Base-by-base conservation (phyloP, 2,113 vertebrate species). In the Tricholaema leucomelas region DNA sequence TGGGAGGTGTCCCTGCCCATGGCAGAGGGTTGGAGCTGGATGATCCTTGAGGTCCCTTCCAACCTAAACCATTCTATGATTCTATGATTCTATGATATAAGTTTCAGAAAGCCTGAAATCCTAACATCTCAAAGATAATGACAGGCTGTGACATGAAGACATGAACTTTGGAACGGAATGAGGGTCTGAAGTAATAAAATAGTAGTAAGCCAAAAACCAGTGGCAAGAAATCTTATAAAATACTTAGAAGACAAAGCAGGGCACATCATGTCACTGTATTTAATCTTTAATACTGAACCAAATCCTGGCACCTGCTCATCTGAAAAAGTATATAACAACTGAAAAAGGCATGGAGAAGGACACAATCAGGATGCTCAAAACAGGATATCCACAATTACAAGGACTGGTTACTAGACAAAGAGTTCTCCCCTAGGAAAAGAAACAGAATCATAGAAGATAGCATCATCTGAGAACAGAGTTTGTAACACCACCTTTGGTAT, bases 261-360 rank as follows among this genome's bases (percentile, higher is more conserved):
- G 69, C 17, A 64, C 5, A 23, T 25, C 44, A 50, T 6, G 2
- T 9, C 61, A 71, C 48, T 71, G 12, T 24, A 30, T 30, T 87
- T 87, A 84, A 76, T 38, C 30, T 19, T 56, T 78, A 67, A 60
- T 19, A 48, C 17, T 17, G 16, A 20, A 78, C 9, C 46, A 8
- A 64, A 17, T 72, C 23, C 15, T 54, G 54, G 35, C 9, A 60
- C 42, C 54, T n/a, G 31, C 23, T 60, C 23, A 24, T 48, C 48
- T 86, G 52, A 4, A 4, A 33, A 79, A 63, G 11, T 0, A 0
- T 18, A 0, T 12, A 67, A 81, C 8, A 63, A 84, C 46, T n/a
- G 16, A 63, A 54, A 58, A 25, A 28, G 13, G 10, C 1, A 1
- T 0, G 0, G 14, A 33, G 46, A 33, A 78, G 17, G 23, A 77